Base-by-base conservation (phyloP, 2,888 invertebrate genomes). In the Apocheima hispidaria region DNA sequence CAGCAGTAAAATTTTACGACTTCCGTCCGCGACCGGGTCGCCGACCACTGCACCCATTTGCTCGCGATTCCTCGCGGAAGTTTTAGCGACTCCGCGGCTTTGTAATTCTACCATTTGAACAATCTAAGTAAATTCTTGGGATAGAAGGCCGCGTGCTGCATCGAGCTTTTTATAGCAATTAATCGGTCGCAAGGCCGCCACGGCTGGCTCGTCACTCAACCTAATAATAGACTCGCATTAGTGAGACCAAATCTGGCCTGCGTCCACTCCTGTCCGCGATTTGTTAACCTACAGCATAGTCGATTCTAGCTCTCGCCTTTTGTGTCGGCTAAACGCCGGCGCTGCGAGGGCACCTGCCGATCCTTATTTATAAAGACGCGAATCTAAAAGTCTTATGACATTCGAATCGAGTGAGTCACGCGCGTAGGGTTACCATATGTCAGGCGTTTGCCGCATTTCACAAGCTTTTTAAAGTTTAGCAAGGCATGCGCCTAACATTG, bases 1-100 rank as follows among this genome's bases (percentile, higher is more conserved):
- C 69, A 60, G 74, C 73, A 77, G 75, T 84, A 76, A 85, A 80
- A 72, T 72, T 84, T 85, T 78, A 87, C 77, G 81, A 84, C 79
- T 83, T 86, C 86, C 86, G 78, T 72, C 72, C 70, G 61, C 59
- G 70, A 30, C 52, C 63, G 64, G 71, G 60, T 67, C 65, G 49
- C 41, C 63, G 68, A 66, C 65, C 60, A 50, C 50, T 62, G 60
- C 58, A 60, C 64, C 56, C 66, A 60, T 69, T 74, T 62, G 70
- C 66, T 66, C 69, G 71, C 65, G 54, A 68, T 70, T 70, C 46
- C 65, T 61, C 56, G 66, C 62, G 55, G 60, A 60, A 66, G 36
- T 60, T 30, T 52, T n/a, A 28, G 55, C 64, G 64, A 64, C 52
- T 53, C 53, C 49, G 20, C 30, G 23, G 43, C 36, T 26, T 3